Base-by-base conservation (phyloP, 37 sponge, comb jelly and placozoan genomes). In the Lycopodina hypogea region DNA sequence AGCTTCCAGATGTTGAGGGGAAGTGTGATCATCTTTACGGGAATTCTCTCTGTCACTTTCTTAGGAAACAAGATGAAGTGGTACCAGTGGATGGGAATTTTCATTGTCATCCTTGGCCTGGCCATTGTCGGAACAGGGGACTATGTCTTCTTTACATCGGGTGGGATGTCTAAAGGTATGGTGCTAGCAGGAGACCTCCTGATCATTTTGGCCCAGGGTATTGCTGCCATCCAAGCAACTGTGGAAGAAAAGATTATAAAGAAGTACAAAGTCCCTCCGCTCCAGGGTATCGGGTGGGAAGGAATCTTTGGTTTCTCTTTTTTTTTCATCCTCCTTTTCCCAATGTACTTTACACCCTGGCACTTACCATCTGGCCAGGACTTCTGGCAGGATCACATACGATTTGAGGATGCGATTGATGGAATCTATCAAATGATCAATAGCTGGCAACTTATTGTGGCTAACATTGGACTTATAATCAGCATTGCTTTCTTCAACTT, bases 401-500 rank as follows among this genome's bases (percentile, higher is more conserved):
- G 96, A 3, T 94, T 94, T 41, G 98, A 97, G 53, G 93, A 97
- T 69, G 41, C 93, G 19, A 76, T 97, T 23, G 98, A 97, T 84
- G 98, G 85, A 18, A 65, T 94, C 33, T 0, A 21, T 28, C 95
- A 93, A 80, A 82, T 93, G 18, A 74, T 67, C 17, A 58, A 93
- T 81, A 77, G 30, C 38, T 52, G 57, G 32, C 78, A 64, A 2
- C 77, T 97, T 23, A 48, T 81, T 14, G 24, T 97, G 15, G 69
- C 95, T 24, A 78, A 81, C 8, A 39, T 97, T 18, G 95, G 95
- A 0, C 74, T 80, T 7, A 83, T 97, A 24, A 51, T 97, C 41
- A 97, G 98, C 79, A 94, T 97, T 67, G 95, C 95, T 23, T 89
- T 97, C 81, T 94, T 94, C 81, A 97, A 97, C 87, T 94, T 94